phyloP scores from a whole-genome alignment of 2,888 invertebrate species.

The Andrena chrysosceles region DNA sequence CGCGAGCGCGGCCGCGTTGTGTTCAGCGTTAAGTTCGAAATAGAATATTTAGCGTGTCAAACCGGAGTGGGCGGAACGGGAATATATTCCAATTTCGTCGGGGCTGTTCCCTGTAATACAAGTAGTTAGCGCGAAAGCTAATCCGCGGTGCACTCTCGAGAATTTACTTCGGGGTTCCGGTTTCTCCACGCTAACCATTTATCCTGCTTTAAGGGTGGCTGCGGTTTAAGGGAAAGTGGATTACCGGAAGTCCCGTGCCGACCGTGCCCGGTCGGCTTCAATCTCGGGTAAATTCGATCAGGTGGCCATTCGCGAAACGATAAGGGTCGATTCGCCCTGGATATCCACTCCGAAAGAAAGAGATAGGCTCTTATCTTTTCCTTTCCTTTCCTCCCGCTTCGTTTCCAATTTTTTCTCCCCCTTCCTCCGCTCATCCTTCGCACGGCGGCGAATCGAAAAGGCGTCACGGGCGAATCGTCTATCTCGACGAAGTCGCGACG shows the following conservation, averaged over 20 bases:
- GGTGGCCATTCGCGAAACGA: slow-evolving; percentile 69
- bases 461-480: slow-evolving; percentile 38
- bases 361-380: slow-evolving; percentile 40
- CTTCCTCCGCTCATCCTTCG: neutral
- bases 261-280: slow-evolving; percentile 69
- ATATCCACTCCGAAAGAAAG: slow-evolving; percentile 28
- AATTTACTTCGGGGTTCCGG: slow-evolving; percentile 72
- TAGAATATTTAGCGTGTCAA: slow-evolving; percentile 61
- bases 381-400: neutral
- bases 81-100: slow-evolving; percentile 69
- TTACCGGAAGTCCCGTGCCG: slow-evolving; percentile 74
- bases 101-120: slow-evolving; percentile 71
- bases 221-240: slow-evolving; percentile 78
- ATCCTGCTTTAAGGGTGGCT: slow-evolving; percentile 72
- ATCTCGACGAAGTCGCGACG: slow-evolving; percentile 40
- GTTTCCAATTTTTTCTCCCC: neutral
- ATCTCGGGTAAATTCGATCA: slow-evolving; percentile 73
- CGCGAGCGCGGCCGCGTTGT: neutral
- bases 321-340: slow-evolving; percentile 67
- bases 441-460: slow-evolving; percentile 15
- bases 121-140: slow-evolving; percentile 72
- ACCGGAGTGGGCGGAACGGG: slow-evolving; percentile 40
- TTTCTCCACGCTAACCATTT: slow-evolving; percentile 73
- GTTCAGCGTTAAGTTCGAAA: slow-evolving; percentile 41
- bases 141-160: slow-evolving; percentile 71